These are phyloP conservation scores for Ectemnius lituratus DNA, from an alignment of 2,888 invertebrate genomes.

Conservation along the genomic window DNA sequence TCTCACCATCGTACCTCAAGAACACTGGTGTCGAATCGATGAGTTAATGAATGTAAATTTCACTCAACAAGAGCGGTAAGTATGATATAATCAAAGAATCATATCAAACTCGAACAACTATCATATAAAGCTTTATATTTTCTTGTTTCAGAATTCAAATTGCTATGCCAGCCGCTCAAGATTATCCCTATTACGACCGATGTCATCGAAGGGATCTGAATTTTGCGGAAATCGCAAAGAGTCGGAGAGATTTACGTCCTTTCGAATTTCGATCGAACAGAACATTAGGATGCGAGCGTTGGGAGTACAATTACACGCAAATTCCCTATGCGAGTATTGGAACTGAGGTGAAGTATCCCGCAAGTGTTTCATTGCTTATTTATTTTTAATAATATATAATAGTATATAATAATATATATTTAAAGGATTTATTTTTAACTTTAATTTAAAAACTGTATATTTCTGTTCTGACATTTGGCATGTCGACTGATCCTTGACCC, in stretches of 20 bases:
- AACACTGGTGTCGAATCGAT: conserved; percentile 78
- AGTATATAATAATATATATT: too few species aligned
- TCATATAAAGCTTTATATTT: background rate
- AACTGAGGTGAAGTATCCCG: conserved; percentile 78
- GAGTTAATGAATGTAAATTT: conserved; percentile 69
- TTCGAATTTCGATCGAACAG: conserved; percentile 60
- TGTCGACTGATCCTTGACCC: conserved; percentile 37
- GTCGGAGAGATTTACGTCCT: conserved; percentile 60
- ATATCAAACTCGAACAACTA: background rate
- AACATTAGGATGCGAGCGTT: conserved; percentile 75
- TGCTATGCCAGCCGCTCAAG: conserved; percentile 69
- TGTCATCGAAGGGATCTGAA: conserved; percentile 78
- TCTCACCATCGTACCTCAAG: conserved; percentile 77
- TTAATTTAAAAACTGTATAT: background rate
- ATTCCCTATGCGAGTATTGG: conserved; percentile 80
- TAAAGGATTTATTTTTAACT: background rate
- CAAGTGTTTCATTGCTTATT: background rate
- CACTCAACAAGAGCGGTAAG: conserved; percentile 75
- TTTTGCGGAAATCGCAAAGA: conserved; percentile 68
- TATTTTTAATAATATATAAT: too few species aligned
- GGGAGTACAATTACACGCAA: conserved; percentile 80
- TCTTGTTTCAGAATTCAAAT: conserved; percentile 70
- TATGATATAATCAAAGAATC: background rate
- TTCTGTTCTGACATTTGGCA: background rate
- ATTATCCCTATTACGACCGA: conserved; percentile 74